phyloP scores from a whole-genome alignment of 2,888 invertebrate species.

The Drosophila mimica region DNA sequence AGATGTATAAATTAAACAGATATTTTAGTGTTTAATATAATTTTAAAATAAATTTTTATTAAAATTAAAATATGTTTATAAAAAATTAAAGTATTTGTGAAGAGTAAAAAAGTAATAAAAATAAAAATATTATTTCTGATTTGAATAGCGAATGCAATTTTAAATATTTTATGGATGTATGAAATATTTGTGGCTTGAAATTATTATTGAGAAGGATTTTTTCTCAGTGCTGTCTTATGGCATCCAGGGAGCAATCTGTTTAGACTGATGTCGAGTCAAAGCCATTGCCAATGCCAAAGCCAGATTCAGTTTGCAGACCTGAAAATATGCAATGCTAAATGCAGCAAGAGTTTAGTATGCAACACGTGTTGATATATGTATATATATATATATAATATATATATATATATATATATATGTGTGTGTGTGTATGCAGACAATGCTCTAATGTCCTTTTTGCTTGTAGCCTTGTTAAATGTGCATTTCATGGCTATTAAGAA shows the following conservation, averaged over 20 bases:
- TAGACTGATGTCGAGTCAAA: conserved; percentile 11
- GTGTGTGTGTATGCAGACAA: not conserved
- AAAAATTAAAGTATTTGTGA: not conserved
- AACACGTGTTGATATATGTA: not conserved
- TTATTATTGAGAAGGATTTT: not conserved
- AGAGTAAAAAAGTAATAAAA: not conserved
- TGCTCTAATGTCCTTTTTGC: not conserved
- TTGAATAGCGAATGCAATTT: not conserved
- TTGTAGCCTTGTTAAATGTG: not conserved
- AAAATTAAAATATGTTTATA: not conserved
- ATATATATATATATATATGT: too few relatives aligned
- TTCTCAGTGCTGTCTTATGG: conserved; percentile 1
- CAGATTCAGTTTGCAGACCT: conserved; percentile 2
- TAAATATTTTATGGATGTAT: not conserved
- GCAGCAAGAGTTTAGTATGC: conserved; percentile 5
- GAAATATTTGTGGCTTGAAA: not conserved
- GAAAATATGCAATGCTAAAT: conserved; percentile 29
- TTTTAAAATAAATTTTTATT: not conserved
- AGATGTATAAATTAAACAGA: not conserved
- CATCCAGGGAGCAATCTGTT: conserved; percentile 14
- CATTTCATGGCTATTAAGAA: not conserved
- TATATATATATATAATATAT: too few relatives aligned
- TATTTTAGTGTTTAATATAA: not conserved
- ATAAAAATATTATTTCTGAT: not conserved
- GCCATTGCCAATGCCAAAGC: conserved; percentile 1